Evolutionary conservation across 1,140 invertebrate species (phyloP).

Genomic region (Temnothorax curvispinosus): DNA sequence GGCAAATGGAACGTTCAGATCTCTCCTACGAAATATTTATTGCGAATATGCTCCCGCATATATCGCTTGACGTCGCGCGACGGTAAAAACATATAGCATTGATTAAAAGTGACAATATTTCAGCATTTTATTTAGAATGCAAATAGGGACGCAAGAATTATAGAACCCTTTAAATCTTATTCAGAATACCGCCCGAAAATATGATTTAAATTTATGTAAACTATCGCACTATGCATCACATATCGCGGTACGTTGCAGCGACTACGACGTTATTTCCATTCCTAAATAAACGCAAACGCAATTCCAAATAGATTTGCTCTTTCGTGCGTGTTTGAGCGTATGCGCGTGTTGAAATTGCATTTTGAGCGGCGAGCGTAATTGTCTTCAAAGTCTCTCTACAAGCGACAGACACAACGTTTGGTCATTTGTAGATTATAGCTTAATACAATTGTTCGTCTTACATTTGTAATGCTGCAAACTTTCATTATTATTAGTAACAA

Average conservation of each 20-base stretch:
- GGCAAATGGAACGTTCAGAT: neutral
- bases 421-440: neutral
- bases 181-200: slow-evolving; percentile 2
- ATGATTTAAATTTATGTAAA: slow-evolving; percentile 56
- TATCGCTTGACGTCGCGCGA: neutral
- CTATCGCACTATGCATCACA: slow-evolving; percentile 12
- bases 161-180: slow-evolving; percentile 33
- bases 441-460: neutral
- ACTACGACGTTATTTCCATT: slow-evolving; percentile 32
- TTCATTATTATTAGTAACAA: neutral
- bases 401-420: neutral
- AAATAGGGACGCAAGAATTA: slow-evolving; percentile 10
- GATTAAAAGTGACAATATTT: slow-evolving; percentile 16
- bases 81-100: neutral
- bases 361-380: slow-evolving; percentile 27
- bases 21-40: neutral
- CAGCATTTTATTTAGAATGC: neutral
- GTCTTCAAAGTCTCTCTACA: slow-evolving; percentile 3
- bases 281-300: slow-evolving; percentile 47
- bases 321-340: neutral
- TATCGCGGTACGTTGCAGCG: neutral
- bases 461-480: neutral
- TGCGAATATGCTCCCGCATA: neutral
- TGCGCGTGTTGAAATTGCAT: slow-evolving; percentile 10
- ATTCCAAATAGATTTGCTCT: slow-evolving; percentile 47